Conservation (phyloP, 2,113 vertebrate genomes). For the Gymnobelideus leadbeateri region DNA sequence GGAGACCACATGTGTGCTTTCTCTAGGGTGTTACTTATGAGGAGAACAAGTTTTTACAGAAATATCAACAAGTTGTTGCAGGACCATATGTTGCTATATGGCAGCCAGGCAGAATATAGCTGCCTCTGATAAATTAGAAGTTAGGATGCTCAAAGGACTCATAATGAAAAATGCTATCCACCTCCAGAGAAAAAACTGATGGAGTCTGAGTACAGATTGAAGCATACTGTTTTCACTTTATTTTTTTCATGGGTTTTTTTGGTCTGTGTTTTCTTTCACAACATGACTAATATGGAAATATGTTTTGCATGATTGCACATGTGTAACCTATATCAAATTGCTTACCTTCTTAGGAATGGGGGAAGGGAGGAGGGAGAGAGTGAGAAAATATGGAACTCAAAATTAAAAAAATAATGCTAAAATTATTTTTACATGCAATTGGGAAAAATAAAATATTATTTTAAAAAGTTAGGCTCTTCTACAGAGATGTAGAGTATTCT, state of each 20-base stretch:
- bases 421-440: not conserved
- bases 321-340: not conserved
- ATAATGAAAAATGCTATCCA: not conserved
- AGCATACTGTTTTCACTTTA: not conserved
- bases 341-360: not conserved
- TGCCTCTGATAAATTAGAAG: not conserved
- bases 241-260: not conserved
- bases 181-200: not conserved
- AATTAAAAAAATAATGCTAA: not conserved
- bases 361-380: no score
- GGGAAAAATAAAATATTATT: not conserved
- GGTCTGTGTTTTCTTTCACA: not conserved
- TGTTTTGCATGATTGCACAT: not conserved
- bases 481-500: not conserved
- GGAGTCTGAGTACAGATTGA: not conserved
- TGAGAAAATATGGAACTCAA: not conserved
- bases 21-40: not conserved
- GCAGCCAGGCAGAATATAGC: not conserved
- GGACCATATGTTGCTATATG: not conserved
- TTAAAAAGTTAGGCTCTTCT: not conserved
- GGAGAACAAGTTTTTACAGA: not conserved
- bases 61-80: not conserved
- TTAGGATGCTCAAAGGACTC: not conserved
- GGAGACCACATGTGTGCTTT: not conserved
- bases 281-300: not conserved